These are phyloP conservation scores for Limnephilus lunatus DNA, from an alignment of 2,888 invertebrate species.

Conservation along the genomic window DNA sequence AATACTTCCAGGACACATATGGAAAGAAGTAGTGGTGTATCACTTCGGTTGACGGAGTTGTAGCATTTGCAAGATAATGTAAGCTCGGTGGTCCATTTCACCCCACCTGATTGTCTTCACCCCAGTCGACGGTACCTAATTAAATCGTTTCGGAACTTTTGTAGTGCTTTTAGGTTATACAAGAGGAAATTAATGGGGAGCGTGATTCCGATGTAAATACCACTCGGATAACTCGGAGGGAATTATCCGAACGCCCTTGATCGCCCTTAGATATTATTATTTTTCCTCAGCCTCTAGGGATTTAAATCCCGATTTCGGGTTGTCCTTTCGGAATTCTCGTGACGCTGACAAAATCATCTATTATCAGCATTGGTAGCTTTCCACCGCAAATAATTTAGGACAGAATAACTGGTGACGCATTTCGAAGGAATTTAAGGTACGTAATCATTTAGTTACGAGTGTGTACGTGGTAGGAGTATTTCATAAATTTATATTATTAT, in stretches of 20 bases:
- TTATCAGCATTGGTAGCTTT: neutral
- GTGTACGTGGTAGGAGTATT: neutral
- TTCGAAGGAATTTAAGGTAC: neutral
- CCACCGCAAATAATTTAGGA: neutral
- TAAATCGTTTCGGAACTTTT: slow-evolving; percentile 19
- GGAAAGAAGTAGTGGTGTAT: too few species aligned
- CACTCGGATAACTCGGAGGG: neutral
- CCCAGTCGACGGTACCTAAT: neutral
- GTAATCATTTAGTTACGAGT: neutral
- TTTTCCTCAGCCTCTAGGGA: neutral
- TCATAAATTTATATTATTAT: neutral
- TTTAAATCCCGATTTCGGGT: neutral
- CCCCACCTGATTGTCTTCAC: too few species aligned
- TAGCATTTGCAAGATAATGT: too few species aligned
- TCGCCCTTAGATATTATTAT: neutral
- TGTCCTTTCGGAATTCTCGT: neutral
- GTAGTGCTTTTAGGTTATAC: slow-evolving; percentile 10
- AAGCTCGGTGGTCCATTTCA: too few species aligned
- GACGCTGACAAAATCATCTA: neutral
- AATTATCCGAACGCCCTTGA: neutral
- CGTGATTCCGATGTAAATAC: slow-evolving; percentile 17
- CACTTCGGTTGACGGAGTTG: too few species aligned
- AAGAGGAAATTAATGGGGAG: slow-evolving; percentile 15
- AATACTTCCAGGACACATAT: too few species aligned
- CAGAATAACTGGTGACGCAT: neutral